Percentiles rank a stretch among this genome's conserved stretches.
Evolutionary conservation across 2,797 vertebrate genomes (phyloP).

Genomic region (Florisuga fusca): DNA sequence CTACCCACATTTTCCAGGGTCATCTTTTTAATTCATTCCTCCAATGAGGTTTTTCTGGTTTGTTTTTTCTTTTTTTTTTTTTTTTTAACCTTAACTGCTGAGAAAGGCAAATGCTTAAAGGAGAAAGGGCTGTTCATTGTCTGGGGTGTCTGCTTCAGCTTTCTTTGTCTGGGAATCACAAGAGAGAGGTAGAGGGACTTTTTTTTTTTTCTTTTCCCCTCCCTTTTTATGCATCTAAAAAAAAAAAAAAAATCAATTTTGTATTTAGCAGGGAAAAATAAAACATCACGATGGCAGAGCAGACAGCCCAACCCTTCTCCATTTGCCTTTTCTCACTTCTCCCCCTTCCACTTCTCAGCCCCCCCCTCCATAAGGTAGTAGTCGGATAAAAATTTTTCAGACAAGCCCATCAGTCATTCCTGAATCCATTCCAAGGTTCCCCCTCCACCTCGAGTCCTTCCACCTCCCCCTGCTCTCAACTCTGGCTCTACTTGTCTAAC

Average conservation of each 20-base stretch:
- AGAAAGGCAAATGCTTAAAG: conserved; percentile 58
- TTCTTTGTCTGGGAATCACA: conserved; percentile 56
- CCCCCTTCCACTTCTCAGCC: conserved; percentile 8
- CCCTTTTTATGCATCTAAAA: background rate
- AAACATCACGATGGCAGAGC: conserved; percentile 14
- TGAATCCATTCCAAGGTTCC: conserved; percentile 69
- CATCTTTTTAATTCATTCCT: conserved; percentile 59
- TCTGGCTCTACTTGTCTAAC: conserved; percentile 42
- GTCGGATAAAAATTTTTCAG: conserved; percentile 48
- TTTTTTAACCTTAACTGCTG: conserved; percentile 36
- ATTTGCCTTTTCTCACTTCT: conserved; percentile 57
- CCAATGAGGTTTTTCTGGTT: background rate
- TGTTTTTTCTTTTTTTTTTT: background rate
- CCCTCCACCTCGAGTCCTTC: conserved; percentile 19
- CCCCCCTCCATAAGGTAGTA: conserved; percentile 45
- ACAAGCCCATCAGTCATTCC: conserved; percentile 65
- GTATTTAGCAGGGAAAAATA: conserved; percentile 40
- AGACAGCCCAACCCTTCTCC: conserved; percentile 19
- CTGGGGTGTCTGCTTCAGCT: conserved; percentile 31
- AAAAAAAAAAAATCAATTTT: conserved; percentile 40
- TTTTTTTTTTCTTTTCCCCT: background rate
- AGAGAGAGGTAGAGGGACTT: background rate
- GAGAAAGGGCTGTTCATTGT: conserved; percentile 36
- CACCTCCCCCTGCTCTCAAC: conserved; percentile 49
- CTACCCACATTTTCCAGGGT: conserved; percentile 54